These are phyloP conservation scores for Cyrtorhinus lividipennis DNA, from an alignment of 1,140 invertebrate genomes.

Conservation along the genomic window DNA sequence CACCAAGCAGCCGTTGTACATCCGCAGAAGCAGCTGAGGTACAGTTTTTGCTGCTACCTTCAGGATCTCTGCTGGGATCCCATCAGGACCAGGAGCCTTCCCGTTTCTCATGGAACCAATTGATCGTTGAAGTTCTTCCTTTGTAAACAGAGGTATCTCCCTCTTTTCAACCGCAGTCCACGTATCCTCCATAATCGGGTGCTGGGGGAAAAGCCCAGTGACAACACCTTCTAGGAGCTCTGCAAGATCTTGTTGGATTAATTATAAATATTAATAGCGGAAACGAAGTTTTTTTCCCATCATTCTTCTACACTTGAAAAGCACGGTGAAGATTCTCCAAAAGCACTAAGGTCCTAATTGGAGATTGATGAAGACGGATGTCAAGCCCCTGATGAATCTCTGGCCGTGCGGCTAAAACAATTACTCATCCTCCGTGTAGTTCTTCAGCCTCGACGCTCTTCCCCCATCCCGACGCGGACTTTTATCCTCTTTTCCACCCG, in stretches of 20 bases:
- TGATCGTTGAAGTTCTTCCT: too few relatives aligned
- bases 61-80: too few relatives aligned
- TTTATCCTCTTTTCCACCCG: neutral
- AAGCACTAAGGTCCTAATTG: neutral
- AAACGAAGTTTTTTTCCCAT: neutral
- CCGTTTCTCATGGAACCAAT: too few relatives aligned
- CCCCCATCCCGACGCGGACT: neutral
- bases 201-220: too few relatives aligned
- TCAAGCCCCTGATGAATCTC: slow-evolving; percentile 7
- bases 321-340: neutral
- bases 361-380: slow-evolving; percentile 9
- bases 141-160: too few relatives aligned
- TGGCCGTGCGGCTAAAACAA: neutral
- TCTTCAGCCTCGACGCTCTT: neutral
- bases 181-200: too few relatives aligned
- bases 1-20: too few relatives aligned
- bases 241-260: neutral
- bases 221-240: too few relatives aligned
- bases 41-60: too few relatives aligned
- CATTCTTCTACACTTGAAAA: neutral
- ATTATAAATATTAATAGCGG: slow-evolving; percentile 7
- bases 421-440: neutral
- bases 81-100: too few relatives aligned
- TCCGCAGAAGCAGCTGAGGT: too few relatives aligned
- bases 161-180: too few relatives aligned